A percentile compares a stretch with the other conserved stretches of the same genome.
phyloP scores from a whole-genome alignment of 2,113 vertebrate genomes.

The Oryzias melastigma region DNA sequence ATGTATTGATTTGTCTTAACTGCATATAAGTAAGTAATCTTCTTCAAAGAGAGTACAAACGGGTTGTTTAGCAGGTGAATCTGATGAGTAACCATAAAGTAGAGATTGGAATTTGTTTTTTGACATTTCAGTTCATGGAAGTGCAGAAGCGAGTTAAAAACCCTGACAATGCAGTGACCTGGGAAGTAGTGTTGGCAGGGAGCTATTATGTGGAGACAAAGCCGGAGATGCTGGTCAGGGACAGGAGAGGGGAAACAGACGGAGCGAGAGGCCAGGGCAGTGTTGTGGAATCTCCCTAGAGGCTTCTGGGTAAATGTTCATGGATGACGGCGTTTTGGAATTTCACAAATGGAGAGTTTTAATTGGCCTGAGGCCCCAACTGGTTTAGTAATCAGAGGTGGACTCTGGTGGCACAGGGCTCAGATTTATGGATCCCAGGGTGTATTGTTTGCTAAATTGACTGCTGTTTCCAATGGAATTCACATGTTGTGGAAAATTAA shows the following conservation, averaged over 20 bases:
- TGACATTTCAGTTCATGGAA: conserved; percentile 62
- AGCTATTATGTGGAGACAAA: conserved; percentile 81
- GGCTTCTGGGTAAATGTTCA: conserved; percentile 80
- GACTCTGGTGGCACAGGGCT: conserved; percentile 49
- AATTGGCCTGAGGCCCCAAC: conserved; percentile 74
- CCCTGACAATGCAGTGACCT: conserved; percentile 78
- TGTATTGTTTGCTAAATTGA: conserved; percentile 32
- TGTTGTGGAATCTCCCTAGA: conserved; percentile 78
- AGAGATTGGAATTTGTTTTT: conserved; percentile 36
- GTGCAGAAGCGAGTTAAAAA: conserved; percentile 59
- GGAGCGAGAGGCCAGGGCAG: conserved; percentile 67
- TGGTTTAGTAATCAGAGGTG: conserved; percentile 73
- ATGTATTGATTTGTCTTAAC: too few relatives aligned
- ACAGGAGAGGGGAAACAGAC: conserved; percentile 56
- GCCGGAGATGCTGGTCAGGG: conserved; percentile 63
- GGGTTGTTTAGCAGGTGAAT: conserved; percentile 13
- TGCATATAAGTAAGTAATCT: too few relatives aligned
- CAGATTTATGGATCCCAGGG: conserved; percentile 45
- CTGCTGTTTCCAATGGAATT: conserved; percentile 4
- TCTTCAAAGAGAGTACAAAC: neutral
- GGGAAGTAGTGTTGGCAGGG: conserved; percentile 79
- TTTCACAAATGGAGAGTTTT: conserved; percentile 78
- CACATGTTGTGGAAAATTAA: conserved; percentile 1
- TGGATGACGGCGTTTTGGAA: conserved; percentile 80
- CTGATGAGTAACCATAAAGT: conserved; percentile 10